Base-by-base conservation (phyloP, 2,888 invertebrate genomes). In the Fragum whitleyi region DNA sequence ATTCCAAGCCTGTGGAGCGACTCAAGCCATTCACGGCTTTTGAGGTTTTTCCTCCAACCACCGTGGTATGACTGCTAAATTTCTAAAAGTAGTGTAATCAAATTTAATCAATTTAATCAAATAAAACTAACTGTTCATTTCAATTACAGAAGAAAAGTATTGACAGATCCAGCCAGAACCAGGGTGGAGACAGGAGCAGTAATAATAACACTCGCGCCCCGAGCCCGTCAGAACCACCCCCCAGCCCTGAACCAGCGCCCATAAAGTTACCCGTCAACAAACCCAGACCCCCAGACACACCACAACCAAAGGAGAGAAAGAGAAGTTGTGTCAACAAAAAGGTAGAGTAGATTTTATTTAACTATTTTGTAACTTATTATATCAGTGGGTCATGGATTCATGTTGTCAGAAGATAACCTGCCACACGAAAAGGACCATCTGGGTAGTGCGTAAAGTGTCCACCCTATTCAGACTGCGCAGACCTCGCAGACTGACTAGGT, bases 241-340 rank as follows among this genome's bases (percentile, higher is more conserved):
- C 82, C 6, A 85, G 80, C 53, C 85, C 85, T 1, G 82, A 85
- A 39, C 78, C 76, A 0, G 82, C 82, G 42, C 82, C 78, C 9
- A 28, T 57, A 5, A 59, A 42, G 61, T 51, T 65, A 69, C 71
- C 28, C 26, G 47, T 21, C 53, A 77, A 11, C 36, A 69, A 65
- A 47, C 74, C 79, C 7, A 67, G 74, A 32, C 80, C 85, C 1
- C 76, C 78, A 9, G 47, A 67, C 19, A 16, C 59, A 6, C 57
- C 81, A 21, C 28, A 14, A 23, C 65, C 74, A 42, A 81, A 72
- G 28, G 62, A 69, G 32, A 72, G 76, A 32, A 73, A 67, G 29
- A 23, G 71, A 29, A 61, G 74, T 32, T 85, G 85, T 69, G 57
- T 77, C 9, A 80, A 29, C 26, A 85, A 85, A 51, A 82, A 82